phyloP scores from a whole-genome alignment of 53 echinoderm and acorn worm species.

The Mesocentrotus franciscanus region DNA sequence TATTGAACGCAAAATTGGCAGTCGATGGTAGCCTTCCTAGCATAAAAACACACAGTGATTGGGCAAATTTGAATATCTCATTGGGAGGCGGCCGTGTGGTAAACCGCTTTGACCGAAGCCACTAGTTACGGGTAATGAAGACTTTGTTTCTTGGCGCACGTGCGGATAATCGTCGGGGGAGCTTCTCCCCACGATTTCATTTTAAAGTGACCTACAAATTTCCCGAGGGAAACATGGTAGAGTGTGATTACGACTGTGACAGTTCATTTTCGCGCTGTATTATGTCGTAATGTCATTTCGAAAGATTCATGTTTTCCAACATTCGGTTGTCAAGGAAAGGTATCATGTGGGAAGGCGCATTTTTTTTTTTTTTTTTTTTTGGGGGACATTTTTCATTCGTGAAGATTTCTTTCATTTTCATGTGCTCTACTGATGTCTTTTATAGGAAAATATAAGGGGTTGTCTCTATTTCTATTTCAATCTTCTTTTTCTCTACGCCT shows the following conservation, averaged over 20 bases:
- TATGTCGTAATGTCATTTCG: slow-evolving; percentile 1
- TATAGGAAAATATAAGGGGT: no score
- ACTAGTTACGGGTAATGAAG: not conserved
- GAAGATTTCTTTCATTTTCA: no score
- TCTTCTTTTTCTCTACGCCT: no score
- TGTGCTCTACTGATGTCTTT: no score
- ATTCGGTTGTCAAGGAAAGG: not conserved
- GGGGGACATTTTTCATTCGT: not conserved
- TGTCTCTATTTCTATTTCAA: no score
- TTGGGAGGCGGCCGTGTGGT: slow-evolving; percentile 14
- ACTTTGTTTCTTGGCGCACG: slow-evolving; percentile 19
- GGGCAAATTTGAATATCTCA: slow-evolving; percentile 36
- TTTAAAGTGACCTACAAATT: slow-evolving; percentile 29
- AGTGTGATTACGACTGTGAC: not conserved
- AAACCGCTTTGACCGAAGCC: not conserved
- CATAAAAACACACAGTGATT: slow-evolving; percentile 14
- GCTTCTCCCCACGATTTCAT: not conserved
- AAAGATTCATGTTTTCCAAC: not conserved
- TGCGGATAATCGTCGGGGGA: not conserved
- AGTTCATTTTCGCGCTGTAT: not conserved
- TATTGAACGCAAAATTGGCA: not conserved
- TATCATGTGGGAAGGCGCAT: not conserved
- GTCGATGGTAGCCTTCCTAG: not conserved
- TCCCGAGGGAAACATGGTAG: not conserved
- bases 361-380: not conserved